Evolutionary conservation across 2,888 invertebrate species (phyloP).

Genomic region (Trichacis sp.): DNA sequence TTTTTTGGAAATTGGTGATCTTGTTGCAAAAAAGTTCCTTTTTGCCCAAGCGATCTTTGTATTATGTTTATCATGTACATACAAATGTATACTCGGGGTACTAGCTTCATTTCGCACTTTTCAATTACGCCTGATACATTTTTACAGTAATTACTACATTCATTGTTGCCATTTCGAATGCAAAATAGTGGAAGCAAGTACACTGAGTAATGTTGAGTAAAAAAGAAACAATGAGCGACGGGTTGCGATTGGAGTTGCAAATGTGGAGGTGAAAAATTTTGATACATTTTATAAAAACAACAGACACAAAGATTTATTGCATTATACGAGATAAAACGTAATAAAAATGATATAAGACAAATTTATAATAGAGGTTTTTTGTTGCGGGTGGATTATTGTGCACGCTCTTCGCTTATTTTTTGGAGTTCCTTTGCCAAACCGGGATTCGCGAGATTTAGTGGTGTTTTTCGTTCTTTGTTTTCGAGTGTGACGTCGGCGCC

Average conservation of each 20-base stretch:
- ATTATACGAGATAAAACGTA: slow-evolving; percentile 53
- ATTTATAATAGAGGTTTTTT: slow-evolving; percentile 30
- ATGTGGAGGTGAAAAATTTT: slow-evolving; percentile 51
- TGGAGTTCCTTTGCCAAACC: slow-evolving; percentile 49
- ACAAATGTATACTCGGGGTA: slow-evolving; percentile 44
- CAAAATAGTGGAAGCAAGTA: slow-evolving; percentile 43
- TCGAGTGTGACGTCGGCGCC: slow-evolving; percentile 74
- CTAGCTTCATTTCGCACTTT: slow-evolving; percentile 43
- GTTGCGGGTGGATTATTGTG: no score
- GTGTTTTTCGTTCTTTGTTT: slow-evolving; percentile 78
- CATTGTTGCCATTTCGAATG: slow-evolving; percentile 26
- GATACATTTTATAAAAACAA: slow-evolving; percentile 66
- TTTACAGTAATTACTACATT: background rate
- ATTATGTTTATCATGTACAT: slow-evolving; percentile 50
- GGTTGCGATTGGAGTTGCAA: slow-evolving; percentile 12
- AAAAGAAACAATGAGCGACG: slow-evolving; percentile 4
- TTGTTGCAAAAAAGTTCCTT: background rate
- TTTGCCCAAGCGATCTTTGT: slow-evolving; percentile 8
- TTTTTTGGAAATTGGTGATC: background rate
- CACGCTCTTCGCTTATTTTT: slow-evolving; percentile 25
- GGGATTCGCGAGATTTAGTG: slow-evolving; percentile 72
- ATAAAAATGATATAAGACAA: slow-evolving; percentile 54
- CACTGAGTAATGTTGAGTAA: slow-evolving; percentile 29
- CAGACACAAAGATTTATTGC: slow-evolving; percentile 54
- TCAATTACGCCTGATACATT: background rate